A percentile compares a stretch with the other conserved stretches of the same genome.
These are phyloP conservation scores for Caenorhabditis sp. DNA, from an alignment of 2,888 invertebrate genomes.

Conservation along the genomic window DNA sequence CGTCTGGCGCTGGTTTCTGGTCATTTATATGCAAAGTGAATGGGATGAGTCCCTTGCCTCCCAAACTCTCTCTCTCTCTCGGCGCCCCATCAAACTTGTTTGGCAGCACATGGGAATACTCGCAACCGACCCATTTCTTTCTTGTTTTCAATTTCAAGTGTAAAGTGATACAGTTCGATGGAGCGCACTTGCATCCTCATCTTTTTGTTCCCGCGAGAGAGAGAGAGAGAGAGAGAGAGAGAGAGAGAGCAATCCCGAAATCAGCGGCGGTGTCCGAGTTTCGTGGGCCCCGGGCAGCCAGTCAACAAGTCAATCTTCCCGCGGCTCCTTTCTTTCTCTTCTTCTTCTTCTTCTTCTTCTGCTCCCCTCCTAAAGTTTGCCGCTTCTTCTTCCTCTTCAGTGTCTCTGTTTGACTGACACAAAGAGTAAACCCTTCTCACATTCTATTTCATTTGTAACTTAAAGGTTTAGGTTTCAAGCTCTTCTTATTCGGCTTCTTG, in stretches of 20 bases:
- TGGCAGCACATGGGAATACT: slow-evolving; percentile 41
- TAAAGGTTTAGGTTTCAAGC: no score
- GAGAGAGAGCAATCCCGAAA: neutral
- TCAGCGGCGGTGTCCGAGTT: neutral
- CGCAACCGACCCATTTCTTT: neutral
- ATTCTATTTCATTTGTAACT: neutral
- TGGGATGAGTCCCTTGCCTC: slow-evolving; percentile 28
- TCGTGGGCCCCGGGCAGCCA: neutral
- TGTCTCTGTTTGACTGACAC: neutral
- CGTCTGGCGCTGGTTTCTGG: slow-evolving; percentile 46
- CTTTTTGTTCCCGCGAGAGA: no score
- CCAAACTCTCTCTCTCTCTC: slow-evolving; percentile 15
- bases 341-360: neutral
- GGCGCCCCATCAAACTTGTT: slow-evolving; percentile 33
- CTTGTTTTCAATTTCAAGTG: neutral
- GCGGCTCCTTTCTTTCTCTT: neutral
- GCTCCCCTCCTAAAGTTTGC: neutral
- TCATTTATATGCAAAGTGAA: slow-evolving; percentile 52
- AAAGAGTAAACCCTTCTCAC: neutral
- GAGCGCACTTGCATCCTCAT: neutral
- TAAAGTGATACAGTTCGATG: neutral
- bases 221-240: no score
- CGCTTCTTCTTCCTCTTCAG: no score
- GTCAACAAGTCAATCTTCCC: slow-evolving; percentile 18
- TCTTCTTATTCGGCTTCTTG: neutral